These are phyloP conservation scores for Peucedramus taeniatus DNA, from an alignment of 2,113 vertebrate genomes.

Conservation along the genomic window DNA sequence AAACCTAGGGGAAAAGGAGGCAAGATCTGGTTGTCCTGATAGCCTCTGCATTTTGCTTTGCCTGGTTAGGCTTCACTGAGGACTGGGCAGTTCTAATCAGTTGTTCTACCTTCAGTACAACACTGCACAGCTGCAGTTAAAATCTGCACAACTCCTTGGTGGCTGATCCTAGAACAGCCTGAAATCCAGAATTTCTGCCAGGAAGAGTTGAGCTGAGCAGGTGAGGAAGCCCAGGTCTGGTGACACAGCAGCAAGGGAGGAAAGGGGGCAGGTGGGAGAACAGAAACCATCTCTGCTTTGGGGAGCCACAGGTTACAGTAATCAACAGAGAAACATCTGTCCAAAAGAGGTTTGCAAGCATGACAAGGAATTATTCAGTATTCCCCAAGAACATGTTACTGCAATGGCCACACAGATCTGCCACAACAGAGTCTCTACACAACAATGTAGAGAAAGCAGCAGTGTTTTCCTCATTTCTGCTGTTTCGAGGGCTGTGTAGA, in stretches of 20 bases:
- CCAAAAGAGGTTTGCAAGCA: not conserved
- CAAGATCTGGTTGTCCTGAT: not conserved
- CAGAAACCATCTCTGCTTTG: not conserved
- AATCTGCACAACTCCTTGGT: accelerated
- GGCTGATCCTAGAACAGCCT: not conserved
- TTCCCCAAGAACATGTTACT: not conserved
- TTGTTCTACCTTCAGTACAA: not conserved
- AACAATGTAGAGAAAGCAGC: not conserved
- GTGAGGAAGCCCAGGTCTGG: not conserved
- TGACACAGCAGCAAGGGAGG: not conserved
- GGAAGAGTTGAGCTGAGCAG: not conserved
- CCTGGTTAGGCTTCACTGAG: not conserved
- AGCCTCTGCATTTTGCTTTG: not conserved
- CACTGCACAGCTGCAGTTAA: no score
- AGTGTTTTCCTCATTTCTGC: not conserved
- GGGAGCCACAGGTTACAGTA: not conserved
- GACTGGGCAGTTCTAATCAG: not conserved
- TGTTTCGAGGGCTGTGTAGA: not conserved
- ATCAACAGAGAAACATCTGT: not conserved
- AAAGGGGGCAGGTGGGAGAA: not conserved
- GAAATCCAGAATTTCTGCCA: accelerated
- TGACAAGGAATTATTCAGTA: not conserved
- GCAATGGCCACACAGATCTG: not conserved
- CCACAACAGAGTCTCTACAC: not conserved
- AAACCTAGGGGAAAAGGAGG: not conserved